phyloP scores from a whole-genome alignment of 2,797 vertebrate species.

The Myotis findleyi region DNA sequence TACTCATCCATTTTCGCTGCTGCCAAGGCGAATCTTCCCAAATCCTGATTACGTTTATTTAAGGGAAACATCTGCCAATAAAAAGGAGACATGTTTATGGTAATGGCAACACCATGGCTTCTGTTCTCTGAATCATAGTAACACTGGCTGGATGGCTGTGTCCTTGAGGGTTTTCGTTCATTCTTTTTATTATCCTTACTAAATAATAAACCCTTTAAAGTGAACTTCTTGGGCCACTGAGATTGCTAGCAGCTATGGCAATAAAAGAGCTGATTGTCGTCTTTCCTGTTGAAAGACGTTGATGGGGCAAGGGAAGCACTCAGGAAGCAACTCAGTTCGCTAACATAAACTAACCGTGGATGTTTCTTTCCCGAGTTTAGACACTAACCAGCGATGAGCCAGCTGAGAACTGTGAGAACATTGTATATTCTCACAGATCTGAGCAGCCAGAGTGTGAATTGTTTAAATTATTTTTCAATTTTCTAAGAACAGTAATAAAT shows the following conservation, averaged over 20 bases:
- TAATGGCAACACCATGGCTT: neutral
- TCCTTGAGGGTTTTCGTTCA: neutral
- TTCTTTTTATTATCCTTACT: neutral
- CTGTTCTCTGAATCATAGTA: conserved; percentile 27
- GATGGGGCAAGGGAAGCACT: neutral
- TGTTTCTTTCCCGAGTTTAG: conserved; percentile 34
- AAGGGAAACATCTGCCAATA: conserved; percentile 71
- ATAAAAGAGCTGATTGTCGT: neutral
- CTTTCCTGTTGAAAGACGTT: conserved; percentile 37
- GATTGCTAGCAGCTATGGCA: neutral
- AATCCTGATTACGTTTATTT: conserved; percentile 74
- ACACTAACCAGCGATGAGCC: neutral
- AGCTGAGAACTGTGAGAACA: neutral
- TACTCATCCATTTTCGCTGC: conserved; percentile 55
- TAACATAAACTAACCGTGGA: conserved; percentile 57
- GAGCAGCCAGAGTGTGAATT: neutral
- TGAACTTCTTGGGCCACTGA: neutral
- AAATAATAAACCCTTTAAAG: neutral
- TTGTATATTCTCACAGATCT: neutral
- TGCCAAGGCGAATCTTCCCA: conserved; percentile 75
- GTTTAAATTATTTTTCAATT: neutral
- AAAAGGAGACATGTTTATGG: conserved; percentile 65
- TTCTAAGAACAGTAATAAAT: conserved; percentile 23
- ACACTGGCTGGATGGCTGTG: neutral
- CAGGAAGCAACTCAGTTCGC: conserved; percentile 52